These are phyloP conservation scores for Drosophila ogumai DNA, from an alignment of 1,140 invertebrate genomes.

Conservation along the genomic window DNA sequence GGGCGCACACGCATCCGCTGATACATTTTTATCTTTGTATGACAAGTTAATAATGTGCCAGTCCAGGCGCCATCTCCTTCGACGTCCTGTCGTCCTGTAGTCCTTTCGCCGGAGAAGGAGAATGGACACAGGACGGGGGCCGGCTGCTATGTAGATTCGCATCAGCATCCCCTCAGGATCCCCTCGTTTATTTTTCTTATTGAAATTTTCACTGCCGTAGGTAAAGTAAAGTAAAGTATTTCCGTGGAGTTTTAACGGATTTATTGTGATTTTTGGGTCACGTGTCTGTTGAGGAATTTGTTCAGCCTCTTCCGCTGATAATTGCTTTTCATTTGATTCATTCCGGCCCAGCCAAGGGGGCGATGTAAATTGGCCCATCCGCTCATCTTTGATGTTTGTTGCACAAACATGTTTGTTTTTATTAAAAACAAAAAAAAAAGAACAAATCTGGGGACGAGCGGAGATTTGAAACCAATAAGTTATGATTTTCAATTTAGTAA, in stretches of 20 bases:
- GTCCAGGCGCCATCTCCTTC: constrained; percentile 60
- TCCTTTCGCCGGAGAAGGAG: constrained; percentile 4
- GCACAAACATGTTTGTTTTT: constrained; percentile 15
- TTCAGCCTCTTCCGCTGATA: constrained; percentile 30
- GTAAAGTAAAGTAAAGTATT: constrained; percentile 58
- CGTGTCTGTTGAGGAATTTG: constrained; percentile 72
- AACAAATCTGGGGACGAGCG: not conserved
- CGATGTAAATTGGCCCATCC: constrained; percentile 16
- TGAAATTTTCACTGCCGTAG: constrained; percentile 62
- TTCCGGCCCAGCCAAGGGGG: constrained; percentile 10
- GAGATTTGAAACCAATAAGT: not conserved
- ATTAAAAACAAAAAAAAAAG: not conserved
- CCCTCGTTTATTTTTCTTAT: constrained; percentile 54
- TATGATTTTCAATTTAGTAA: constrained; percentile 1
- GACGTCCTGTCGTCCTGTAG: constrained; percentile 14
- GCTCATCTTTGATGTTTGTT: constrained; percentile 17
- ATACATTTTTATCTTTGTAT: constrained; percentile 83
- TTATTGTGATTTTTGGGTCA: constrained; percentile 80
- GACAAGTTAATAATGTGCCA: constrained; percentile 84
- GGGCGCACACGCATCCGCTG: constrained; percentile 68
- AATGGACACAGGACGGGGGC: constrained; percentile 2
- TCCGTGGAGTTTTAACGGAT: constrained; percentile 68
- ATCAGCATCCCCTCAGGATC: constrained; percentile 17
- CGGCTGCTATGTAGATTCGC: constrained; percentile 9
- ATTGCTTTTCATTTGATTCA: constrained; percentile 78